These are phyloP conservation scores for Cariama cristata DNA, from an alignment of 2,113 vertebrate species.

Conservation along the genomic window DNA sequence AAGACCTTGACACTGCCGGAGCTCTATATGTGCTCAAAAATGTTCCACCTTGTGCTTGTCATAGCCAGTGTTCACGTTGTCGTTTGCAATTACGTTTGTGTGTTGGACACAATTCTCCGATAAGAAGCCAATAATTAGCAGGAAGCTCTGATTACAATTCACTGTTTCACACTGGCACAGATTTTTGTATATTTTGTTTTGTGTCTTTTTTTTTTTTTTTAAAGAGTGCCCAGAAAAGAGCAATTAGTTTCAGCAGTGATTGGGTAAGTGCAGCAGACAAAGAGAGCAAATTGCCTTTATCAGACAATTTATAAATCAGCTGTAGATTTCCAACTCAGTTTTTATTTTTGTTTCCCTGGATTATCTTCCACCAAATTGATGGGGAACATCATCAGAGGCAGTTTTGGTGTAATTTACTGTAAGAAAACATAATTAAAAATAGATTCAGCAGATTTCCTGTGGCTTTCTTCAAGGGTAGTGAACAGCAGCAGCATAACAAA, in stretches of 20 bases:
- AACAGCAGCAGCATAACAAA: background rate
- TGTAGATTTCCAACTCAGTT: constrained; percentile 34
- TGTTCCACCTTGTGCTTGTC: constrained; percentile 34
- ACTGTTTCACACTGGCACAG: background rate
- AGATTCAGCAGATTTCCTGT: constrained; percentile 33
- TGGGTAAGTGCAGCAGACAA: constrained; percentile 54
- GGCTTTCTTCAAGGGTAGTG: background rate
- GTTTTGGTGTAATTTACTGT: background rate
- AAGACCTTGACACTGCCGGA: constrained; percentile 65
- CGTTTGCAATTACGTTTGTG: background rate
- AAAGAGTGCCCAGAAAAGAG: constrained; percentile 46
- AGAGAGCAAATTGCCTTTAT: constrained; percentile 65
- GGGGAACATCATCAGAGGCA: background rate
- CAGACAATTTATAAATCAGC: constrained; percentile 65
- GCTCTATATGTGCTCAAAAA: background rate
- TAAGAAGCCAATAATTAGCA: background rate
- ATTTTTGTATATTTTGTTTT: constrained; percentile 22
- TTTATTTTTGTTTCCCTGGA: constrained; percentile 36
- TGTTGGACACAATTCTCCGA: background rate
- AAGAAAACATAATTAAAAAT: constrained; percentile 55
- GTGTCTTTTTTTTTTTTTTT: background rate
- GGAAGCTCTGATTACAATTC: constrained; percentile 24
- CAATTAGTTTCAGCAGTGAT: constrained; percentile 69
- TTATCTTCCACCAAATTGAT: constrained; percentile 31
- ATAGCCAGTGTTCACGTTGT: background rate